A percentile compares a stretch with the other conserved stretches of the same genome.
These are phyloP conservation scores for Muntiacus reevesi DNA, from an alignment of 2,113 vertebrate genomes.

Conservation along the genomic window DNA sequence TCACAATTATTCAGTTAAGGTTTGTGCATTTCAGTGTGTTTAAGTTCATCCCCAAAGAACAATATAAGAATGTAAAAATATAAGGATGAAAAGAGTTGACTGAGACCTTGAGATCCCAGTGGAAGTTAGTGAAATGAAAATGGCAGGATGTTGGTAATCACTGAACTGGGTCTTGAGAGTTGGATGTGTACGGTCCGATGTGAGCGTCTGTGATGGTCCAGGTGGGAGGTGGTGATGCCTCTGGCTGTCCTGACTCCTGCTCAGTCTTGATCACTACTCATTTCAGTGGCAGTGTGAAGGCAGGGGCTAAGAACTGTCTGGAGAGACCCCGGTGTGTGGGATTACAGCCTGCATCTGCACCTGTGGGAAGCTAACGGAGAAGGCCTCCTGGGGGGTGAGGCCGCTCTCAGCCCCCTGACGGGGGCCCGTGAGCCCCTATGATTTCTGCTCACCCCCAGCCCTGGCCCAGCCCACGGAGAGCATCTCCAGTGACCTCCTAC, in stretches of 20 bases:
- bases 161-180: fast-evolving
- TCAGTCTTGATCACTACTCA: background rate
- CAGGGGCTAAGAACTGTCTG: background rate
- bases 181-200: fast-evolving
- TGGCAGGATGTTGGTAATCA: fast-evolving
- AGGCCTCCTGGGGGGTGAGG: background rate
- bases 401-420: fast-evolving
- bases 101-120: background rate
- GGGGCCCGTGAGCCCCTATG: fast-evolving
- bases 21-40: background rate
- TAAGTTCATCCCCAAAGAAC: background rate
- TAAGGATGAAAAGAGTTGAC: fast-evolving
- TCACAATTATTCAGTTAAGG: background rate
- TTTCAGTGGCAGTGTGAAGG: background rate
- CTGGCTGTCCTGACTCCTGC: background rate
- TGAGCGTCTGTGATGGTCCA: fast-evolving
- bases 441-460: background rate
- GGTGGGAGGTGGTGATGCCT: background rate
- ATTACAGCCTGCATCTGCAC: fast-evolving
- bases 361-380: too few relatives aligned
- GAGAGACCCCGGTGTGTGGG: background rate
- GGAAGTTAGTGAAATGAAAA: too few relatives aligned
- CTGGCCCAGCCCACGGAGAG: background rate
- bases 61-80: background rate
- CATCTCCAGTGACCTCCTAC: fast-evolving